Base-by-base conservation (phyloP, 2,888 invertebrate species). In the Epirrhoe alternata region DNA sequence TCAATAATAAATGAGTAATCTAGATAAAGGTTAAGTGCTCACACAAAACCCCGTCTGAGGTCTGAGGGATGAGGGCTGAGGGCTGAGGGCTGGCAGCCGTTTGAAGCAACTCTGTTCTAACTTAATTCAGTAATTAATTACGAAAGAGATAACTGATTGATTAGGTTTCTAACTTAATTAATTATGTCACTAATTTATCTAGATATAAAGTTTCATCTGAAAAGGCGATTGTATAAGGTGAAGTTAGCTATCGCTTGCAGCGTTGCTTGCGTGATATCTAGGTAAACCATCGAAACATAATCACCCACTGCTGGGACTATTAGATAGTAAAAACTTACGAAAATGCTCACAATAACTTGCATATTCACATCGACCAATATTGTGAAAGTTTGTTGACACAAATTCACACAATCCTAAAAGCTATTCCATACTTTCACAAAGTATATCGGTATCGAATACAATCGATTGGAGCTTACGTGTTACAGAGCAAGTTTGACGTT, bases 401-500 rank as follows among this genome's bases (percentile, higher is more conserved):
- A 24, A 24, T 24, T 24, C 24, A 24, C 24, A 3, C 24, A 24
- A 24, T 24, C 24, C 3, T 24, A 24, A 24, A 24, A 24, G 24
- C 24, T 24, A 24, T 24, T 24, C 24, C 7, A 35, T 17, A 53
- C 53, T 16, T 14, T 53, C 35, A 35, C 33, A 42, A 17, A 35
- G 4, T 38, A 38, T 42, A 33, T 42, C 12, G 1, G 12, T 45
- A 0, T 17, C 53, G n/a, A 53, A 17, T 31, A 53, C 10, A 6
- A 61, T 35, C n/a, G 7, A 45, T 47, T 57, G 45, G n/a, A n/a
- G 42, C 30, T 42, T n/a, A 45, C 30, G 49, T 35, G 45, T 35
- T 33, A 24, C 17, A 0, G 53, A 51, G 12, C 33, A 14, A 61
- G 47, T 54, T 54, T 16, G 17, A 54, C 53, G 54, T 53, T 47